These are phyloP conservation scores for Salminus brasiliensis DNA, from an alignment of 2,113 vertebrate genomes.

Conservation along the genomic window DNA sequence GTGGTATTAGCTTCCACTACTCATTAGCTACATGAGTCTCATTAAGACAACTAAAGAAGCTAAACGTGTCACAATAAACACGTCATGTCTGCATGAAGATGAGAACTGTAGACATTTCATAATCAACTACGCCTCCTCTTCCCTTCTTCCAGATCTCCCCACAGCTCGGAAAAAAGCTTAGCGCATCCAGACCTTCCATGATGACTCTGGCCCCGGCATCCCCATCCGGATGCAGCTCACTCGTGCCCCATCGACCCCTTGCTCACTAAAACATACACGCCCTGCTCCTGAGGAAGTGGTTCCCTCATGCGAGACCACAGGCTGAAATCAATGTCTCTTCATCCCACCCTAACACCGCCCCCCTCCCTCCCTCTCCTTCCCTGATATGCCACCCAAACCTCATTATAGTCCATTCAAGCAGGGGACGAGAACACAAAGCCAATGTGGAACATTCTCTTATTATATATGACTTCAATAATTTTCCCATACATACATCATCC, in stretches of 20 bases:
- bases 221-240: background rate
- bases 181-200: background rate
- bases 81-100: too few relatives aligned
- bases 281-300: slow-evolving; percentile 2
- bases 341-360: background rate
- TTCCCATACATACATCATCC: slow-evolving; percentile 68
- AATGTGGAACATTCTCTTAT: slow-evolving; percentile 15
- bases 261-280: background rate
- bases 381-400: background rate
- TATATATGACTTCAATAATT: slow-evolving; percentile 54
- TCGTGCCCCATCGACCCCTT: slow-evolving; percentile 14
- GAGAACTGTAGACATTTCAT: too few relatives aligned
- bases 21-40: too few relatives aligned
- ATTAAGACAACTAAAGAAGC: too few relatives aligned
- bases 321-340: slow-evolving; percentile 17
- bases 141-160: background rate
- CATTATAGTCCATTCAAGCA: slow-evolving; percentile 14
- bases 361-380: background rate
- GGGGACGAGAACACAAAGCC: background rate
- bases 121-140: too few relatives aligned
- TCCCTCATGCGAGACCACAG: slow-evolving; percentile 13
- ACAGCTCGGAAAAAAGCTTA: background rate
- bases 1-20: too few relatives aligned
- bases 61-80: too few relatives aligned
- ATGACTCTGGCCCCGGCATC: background rate